A percentile compares a stretch with the other conserved stretches of the same genome.
Evolutionary conservation across 2,797 vertebrate genomes (phyloP).

Genomic region (Micropoecilia bifurca): DNA sequence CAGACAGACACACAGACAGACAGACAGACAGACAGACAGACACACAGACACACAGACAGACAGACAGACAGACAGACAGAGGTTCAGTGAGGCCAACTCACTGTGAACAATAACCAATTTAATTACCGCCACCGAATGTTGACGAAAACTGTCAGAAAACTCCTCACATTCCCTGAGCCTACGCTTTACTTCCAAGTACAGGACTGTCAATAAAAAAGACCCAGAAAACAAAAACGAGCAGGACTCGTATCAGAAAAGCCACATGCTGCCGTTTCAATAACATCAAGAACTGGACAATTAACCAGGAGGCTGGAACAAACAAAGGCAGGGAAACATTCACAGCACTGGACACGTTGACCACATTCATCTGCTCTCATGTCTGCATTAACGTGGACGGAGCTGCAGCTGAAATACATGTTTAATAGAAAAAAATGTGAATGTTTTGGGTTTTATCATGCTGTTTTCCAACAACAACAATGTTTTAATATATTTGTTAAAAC

Average conservation of each 20-base stretch:
- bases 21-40: slow-evolving; percentile 19
- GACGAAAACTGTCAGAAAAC: slow-evolving; percentile 59
- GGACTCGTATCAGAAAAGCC: slow-evolving; percentile 41
- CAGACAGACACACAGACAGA: slow-evolving; percentile 15
- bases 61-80: slow-evolving; percentile 14
- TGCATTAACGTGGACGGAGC: slow-evolving; percentile 17
- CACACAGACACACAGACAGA: neutral
- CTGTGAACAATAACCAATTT: slow-evolving; percentile 50
- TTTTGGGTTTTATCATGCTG: slow-evolving; percentile 12
- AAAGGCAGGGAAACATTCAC: slow-evolving; percentile 31
- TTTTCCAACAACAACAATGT: neutral
- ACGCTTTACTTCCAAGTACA: slow-evolving; percentile 39
- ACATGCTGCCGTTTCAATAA: slow-evolving; percentile 43
- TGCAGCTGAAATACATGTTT: slow-evolving; percentile 22
- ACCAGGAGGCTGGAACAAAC: slow-evolving; percentile 42
- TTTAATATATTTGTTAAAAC: no score
- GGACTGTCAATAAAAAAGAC: slow-evolving; percentile 24
- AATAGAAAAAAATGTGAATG: slow-evolving; percentile 30
- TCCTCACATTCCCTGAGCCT: slow-evolving; percentile 24
- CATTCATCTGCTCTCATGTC: slow-evolving; percentile 43
- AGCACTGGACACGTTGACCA: slow-evolving; percentile 26
- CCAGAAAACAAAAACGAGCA: slow-evolving; percentile 9
- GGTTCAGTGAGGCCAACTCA: slow-evolving; percentile 41
- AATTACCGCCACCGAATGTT: slow-evolving; percentile 59
- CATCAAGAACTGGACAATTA: slow-evolving; percentile 57